These are phyloP conservation scores for Marmota flaviventris DNA, from an alignment of 2,113 vertebrate genomes.

Conservation along the genomic window DNA sequence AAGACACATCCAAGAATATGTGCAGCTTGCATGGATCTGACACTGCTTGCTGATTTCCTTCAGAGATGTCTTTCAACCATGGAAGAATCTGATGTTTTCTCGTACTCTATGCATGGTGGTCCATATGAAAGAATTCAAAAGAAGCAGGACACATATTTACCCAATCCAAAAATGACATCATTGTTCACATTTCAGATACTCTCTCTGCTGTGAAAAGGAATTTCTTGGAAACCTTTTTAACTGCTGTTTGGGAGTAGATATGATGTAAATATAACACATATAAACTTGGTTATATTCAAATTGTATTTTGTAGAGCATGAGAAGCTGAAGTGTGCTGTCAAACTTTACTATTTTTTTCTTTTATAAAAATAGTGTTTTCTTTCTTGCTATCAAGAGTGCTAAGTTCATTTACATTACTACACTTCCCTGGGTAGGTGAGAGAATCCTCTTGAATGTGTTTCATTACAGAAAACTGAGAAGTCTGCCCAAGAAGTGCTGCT, in stretches of 20 bases:
- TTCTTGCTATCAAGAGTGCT: background rate
- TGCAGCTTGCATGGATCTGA: background rate
- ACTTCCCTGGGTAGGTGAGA: background rate
- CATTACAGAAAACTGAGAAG: constrained; percentile 12
- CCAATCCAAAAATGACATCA: background rate
- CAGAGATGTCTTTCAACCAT: background rate
- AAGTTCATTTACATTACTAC: background rate
- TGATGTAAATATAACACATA: background rate
- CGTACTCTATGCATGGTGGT: background rate
- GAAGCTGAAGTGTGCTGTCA: background rate
- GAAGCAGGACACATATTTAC: background rate
- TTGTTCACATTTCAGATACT: background rate
- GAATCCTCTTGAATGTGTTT: background rate
- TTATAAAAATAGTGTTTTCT: background rate
- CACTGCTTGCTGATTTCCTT: background rate
- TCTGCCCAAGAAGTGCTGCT: background rate
- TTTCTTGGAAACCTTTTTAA: background rate
- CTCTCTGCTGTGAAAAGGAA: background rate
- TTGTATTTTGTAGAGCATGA: constrained; percentile 17
- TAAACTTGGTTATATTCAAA: background rate
- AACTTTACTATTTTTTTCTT: background rate
- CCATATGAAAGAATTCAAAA: background rate
- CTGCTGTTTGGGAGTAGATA: background rate
- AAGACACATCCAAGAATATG: background rate
- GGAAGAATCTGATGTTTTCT: background rate